Conservation (phyloP, 2,797 vertebrate species). For the Poeciliopsis presidionis region DNA sequence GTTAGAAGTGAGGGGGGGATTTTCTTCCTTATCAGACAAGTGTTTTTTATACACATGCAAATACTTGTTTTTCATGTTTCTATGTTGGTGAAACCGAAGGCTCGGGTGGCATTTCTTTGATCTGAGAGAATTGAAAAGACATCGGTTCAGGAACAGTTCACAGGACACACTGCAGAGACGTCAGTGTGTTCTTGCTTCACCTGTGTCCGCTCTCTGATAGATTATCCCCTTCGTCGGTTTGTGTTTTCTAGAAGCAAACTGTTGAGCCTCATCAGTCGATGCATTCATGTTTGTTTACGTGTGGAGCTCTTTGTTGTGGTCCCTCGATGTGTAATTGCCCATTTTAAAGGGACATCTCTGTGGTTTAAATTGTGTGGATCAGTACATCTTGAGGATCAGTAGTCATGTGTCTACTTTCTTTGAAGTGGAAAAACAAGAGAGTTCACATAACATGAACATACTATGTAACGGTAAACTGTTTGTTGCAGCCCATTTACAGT, state of each 20-base stretch:
- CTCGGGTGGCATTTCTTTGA: conserved; percentile 56
- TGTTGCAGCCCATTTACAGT: not conserved
- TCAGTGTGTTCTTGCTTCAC: conserved; percentile 66
- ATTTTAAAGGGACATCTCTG: conserved; percentile 48
- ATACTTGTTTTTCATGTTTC: conserved; percentile 37
- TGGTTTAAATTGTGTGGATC: conserved; percentile 42
- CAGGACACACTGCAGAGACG: conserved; percentile 66
- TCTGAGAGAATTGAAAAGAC: conserved; percentile 44
- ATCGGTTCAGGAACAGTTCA: conserved; percentile 77
- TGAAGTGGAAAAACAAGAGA: conserved; percentile 21
- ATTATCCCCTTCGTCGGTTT: conserved; percentile 49
- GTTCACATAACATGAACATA: conserved; percentile 6
- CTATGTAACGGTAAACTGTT: conserved; percentile 8
- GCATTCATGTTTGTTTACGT: conserved; percentile 60
- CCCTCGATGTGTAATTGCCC: conserved; percentile 33
- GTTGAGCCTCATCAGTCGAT: conserved; percentile 54
- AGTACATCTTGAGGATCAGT: conserved; percentile 29
- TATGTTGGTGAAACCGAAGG: conserved; percentile 45
- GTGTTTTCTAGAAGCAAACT: conserved; percentile 57
- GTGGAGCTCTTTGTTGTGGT: conserved; percentile 48
- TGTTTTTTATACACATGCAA: conserved; percentile 54
- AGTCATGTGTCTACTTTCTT: conserved; percentile 41
- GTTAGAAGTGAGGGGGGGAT: conserved; percentile 45
- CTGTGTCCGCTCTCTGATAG: conserved; percentile 48
- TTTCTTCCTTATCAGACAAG: conserved; percentile 50